Evolutionary conservation across 2,888 invertebrate genomes (phyloP).

Genomic region (Hyalella azteca): DNA sequence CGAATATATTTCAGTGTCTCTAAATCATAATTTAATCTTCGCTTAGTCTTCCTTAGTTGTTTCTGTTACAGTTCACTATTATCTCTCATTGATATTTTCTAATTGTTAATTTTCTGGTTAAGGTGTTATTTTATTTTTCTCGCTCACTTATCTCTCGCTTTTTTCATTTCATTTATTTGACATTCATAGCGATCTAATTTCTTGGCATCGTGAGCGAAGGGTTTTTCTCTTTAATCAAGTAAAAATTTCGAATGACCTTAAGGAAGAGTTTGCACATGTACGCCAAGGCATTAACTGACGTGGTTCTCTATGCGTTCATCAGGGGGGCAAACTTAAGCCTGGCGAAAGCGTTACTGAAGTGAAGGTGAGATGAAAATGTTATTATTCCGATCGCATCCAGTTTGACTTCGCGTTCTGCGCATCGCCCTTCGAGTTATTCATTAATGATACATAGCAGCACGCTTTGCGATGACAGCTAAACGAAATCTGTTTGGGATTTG

Average conservation of each 20-base stretch:
- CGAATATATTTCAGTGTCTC: no score
- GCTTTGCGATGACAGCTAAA: background rate
- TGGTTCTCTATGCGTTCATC: constrained; percentile 27
- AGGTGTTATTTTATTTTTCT: no score
- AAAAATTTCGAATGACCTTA: background rate
- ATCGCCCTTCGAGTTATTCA: background rate
- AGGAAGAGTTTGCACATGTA: background rate
- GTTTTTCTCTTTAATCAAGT: no score
- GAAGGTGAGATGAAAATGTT: background rate
- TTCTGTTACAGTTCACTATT: no score
- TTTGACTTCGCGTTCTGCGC: background rate
- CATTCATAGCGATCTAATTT: no score
- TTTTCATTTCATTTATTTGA: no score
- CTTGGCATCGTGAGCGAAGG: no score
- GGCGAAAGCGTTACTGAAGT: constrained; percentile 28
- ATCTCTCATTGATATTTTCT: no score
- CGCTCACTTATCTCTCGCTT: no score
- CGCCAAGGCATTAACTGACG: constrained; percentile 23
- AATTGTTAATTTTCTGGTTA: no score
- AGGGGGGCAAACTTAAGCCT: constrained; percentile 37
- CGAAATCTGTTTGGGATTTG: background rate
- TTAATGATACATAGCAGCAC: background rate
- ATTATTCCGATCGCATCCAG: background rate
- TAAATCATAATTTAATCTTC: no score
- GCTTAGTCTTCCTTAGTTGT: no score